Evolutionary conservation across 2,113 vertebrate species (phyloP).

Genomic region (Gnathonemus longibarbis): DNA sequence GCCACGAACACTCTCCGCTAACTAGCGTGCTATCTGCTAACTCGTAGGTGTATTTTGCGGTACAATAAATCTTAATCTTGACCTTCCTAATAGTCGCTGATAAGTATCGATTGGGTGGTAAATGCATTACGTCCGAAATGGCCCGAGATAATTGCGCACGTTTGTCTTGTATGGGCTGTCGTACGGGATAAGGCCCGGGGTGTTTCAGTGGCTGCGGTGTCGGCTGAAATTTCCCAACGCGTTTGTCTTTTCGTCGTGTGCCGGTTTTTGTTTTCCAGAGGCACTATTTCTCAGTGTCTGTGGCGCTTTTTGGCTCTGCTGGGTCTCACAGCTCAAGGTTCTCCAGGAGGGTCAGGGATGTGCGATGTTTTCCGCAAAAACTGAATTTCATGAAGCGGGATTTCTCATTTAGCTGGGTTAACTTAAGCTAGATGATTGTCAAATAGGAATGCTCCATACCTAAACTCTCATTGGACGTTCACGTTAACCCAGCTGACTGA

Average conservation of each 20-base stretch:
- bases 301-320: not conserved
- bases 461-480: not conserved
- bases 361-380: not conserved
- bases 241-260: not conserved
- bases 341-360: not conserved
- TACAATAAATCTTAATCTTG: slow-evolving; percentile 11
- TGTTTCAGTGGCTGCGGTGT: not conserved
- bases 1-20: not conserved
- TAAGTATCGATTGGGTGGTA: slow-evolving; percentile 5
- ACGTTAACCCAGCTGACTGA: not conserved
- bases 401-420: not conserved
- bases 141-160: slow-evolving; percentile 2
- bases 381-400: not conserved
- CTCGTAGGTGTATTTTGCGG: not conserved
- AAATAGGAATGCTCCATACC: not conserved
- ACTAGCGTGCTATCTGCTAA: not conserved
- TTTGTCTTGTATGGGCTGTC: not conserved
- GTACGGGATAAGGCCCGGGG: not conserved
- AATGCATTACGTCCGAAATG: slow-evolving; percentile 10
- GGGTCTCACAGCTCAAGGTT: not conserved
- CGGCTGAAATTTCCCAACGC: not conserved
- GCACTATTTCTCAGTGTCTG: not conserved
- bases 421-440: not conserved
- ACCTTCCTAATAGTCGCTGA: not conserved
- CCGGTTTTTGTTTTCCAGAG: not conserved